Evolutionary conservation across 2,113 vertebrate species (phyloP).

Genomic region (Oophaga pumilio): DNA sequence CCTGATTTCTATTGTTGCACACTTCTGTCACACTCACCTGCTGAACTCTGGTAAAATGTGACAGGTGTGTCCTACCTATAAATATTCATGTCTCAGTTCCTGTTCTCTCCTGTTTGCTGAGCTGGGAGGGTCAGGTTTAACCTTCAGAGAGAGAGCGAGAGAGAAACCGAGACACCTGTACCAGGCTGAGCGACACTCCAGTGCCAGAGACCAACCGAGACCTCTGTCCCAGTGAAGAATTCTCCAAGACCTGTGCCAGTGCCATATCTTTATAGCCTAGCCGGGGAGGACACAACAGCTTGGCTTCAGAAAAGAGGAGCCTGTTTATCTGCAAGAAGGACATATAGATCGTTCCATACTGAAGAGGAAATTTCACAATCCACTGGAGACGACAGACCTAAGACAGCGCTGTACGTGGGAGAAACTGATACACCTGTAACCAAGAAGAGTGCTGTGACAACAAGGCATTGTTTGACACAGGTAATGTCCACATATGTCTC

Average conservation of each 20-base stretch:
- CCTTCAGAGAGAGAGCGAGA: slow-evolving; percentile 43
- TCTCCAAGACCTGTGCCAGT: neutral
- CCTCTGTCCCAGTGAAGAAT: slow-evolving; percentile 9
- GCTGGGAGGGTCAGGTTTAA: slow-evolving; percentile 58
- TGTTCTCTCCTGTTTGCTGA: slow-evolving; percentile 56
- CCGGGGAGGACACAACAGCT: neutral
- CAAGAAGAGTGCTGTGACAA: slow-evolving; percentile 2
- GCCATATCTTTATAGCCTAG: neutral
- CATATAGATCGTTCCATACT: neutral
- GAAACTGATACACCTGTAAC: slow-evolving; percentile 13
- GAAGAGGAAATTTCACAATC: neutral
- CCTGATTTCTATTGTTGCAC: slow-evolving; percentile 45
- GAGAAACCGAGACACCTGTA: slow-evolving; percentile 54
- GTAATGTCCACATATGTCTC: neutral
- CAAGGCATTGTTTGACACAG: neutral
- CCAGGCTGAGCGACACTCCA: slow-evolving; percentile 33
- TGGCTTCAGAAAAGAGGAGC: neutral
- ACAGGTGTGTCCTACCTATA: slow-evolving; percentile 57
- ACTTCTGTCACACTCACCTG: slow-evolving; percentile 50
- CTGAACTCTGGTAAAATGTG: slow-evolving; percentile 51
- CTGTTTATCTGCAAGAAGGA: neutral
- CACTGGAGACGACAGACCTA: neutral
- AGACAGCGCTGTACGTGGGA: neutral
- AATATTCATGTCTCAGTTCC: slow-evolving; percentile 57
- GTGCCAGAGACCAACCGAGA: neutral